phyloP scores from a whole-genome alignment of 2,797 vertebrate genomes.

The Cyclopterus lumpus region DNA sequence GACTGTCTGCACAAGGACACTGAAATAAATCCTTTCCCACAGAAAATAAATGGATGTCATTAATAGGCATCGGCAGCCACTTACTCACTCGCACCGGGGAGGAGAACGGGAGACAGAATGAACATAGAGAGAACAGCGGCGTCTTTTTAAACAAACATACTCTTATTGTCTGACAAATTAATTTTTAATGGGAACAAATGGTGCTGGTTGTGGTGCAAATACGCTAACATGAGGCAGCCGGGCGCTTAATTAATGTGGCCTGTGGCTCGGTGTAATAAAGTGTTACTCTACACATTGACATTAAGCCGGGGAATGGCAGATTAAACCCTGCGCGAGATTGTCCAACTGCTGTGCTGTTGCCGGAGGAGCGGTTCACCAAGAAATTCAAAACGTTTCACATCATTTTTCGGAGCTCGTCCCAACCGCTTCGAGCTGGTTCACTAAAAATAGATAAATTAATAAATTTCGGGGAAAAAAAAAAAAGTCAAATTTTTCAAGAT shows the following conservation, averaged over 20 bases:
- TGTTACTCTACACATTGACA: conserved; percentile 36
- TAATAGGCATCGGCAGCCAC: conserved; percentile 67
- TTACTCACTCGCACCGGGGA: conserved; percentile 44
- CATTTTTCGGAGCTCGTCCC: neutral
- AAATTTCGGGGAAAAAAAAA: too few species aligned
- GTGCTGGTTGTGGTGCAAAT: conserved; percentile 58
- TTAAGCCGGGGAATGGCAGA: conserved; percentile 44
- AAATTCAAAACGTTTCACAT: neutral
- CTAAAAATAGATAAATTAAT: neutral
- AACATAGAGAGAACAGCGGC: conserved; percentile 32
- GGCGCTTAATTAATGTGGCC: conserved; percentile 67
- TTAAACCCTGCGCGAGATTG: conserved; percentile 33
- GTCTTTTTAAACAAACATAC: conserved; percentile 60
- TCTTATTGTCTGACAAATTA: conserved; percentile 69
- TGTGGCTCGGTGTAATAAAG: conserved; percentile 50
- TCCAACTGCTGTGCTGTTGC: neutral
- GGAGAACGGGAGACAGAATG: conserved; percentile 24
- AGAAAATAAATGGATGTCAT: conserved; percentile 77
- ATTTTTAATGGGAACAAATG: conserved; percentile 72
- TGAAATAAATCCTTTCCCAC: conserved; percentile 64
- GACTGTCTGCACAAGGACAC: conserved; percentile 60
- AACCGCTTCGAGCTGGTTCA: neutral
- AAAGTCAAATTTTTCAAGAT: neutral
- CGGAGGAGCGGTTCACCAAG: neutral
- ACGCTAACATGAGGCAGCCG: conserved; percentile 32